Percentiles rank a stretch among this genome's conserved stretches.
Conservation (phyloP, 2,113 vertebrate genomes). For the Eonycteris spelaea region DNA sequence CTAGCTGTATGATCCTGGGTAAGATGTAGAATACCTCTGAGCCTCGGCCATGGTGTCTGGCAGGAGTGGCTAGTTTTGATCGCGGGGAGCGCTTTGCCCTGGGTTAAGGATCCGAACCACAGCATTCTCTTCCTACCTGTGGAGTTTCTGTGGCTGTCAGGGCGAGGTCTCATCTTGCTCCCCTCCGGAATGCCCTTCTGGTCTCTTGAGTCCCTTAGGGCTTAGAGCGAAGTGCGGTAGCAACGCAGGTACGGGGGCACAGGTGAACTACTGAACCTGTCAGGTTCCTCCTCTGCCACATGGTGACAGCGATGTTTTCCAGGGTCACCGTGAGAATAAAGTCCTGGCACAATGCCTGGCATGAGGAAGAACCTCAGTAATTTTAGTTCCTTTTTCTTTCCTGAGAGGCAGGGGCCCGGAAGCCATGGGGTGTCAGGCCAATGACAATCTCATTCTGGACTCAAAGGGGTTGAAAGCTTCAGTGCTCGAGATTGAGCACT, state of each 20-base stretch:
- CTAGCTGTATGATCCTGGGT: neutral
- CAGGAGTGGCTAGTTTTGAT: neutral
- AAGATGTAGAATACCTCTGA: neutral
- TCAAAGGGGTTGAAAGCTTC: neutral
- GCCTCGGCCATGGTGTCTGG: neutral
- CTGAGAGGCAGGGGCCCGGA: neutral
- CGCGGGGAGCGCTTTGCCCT: neutral
- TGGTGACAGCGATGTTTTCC: neutral
- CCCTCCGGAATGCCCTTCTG: neutral
- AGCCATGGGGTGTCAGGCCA: no score
- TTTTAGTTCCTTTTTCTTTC: neutral
- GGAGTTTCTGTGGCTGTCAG: neutral
- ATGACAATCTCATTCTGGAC: neutral
- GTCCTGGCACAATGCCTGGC: neutral
- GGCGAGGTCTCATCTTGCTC: neutral
- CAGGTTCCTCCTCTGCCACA: neutral
- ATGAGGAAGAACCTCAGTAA: neutral
- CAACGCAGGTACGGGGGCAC: neutral
- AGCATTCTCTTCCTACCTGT: rapidly evolving
- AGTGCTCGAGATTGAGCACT: neutral
- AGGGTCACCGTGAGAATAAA: neutral
- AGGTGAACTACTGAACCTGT: neutral
- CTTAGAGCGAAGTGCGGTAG: neutral
- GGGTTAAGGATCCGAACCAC: neutral
- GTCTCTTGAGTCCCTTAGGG: neutral